Evolutionary conservation across 2,113 vertebrate genomes (phyloP), one percentile per base, ranked within the genome.

Genomic region (Salvelinus namaycush): DNA sequence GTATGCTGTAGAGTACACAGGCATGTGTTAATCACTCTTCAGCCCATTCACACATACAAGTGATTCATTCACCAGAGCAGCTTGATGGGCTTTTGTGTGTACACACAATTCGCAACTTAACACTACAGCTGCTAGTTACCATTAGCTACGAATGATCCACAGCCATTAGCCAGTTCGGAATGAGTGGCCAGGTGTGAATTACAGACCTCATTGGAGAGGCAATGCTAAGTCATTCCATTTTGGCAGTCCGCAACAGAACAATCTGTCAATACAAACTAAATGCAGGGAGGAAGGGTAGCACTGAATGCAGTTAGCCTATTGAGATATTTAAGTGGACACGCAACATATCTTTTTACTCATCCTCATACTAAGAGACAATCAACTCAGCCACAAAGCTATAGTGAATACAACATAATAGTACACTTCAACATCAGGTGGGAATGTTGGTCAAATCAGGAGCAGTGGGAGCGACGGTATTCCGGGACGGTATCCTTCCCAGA

Each of bases 371-470:
- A 11, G 39, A 44, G 39, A 44, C 39, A 44, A 44, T 44, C 8
- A 44, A 44, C 39, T 44, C 39, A 44, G 39, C 39, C 39, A 44
- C 39, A 44, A 44, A 44, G 39, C 39, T 44, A 62, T 22, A 9
- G 59, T 24, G 18, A 62, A 62, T 22, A 62, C 3, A 22, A 16
- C 51, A 54, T 54, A 54, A 54, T 16, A 54, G 51, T 5, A 54
- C 12, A 14, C 3, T 18, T 54, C 16, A 54, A 54, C 12, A 18
- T 54, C 51, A 88, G 69, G 68, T 39, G 60, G 71, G 76, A 67
- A 49, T 76, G 39, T 44, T 44, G 77, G 82, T 83, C 81, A 81
- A 13, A 51, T 76, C 72, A 67, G 75, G 54, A 68, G 75, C 57
- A 14, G 73, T 72, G 44, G 68, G 18, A 68, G 14, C 49, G 16